A percentile compares a stretch with the other conserved stretches of the same genome.
Evolutionary conservation across 2,797 vertebrate species (phyloP).

Genomic region (Myripristis murdjan): DNA sequence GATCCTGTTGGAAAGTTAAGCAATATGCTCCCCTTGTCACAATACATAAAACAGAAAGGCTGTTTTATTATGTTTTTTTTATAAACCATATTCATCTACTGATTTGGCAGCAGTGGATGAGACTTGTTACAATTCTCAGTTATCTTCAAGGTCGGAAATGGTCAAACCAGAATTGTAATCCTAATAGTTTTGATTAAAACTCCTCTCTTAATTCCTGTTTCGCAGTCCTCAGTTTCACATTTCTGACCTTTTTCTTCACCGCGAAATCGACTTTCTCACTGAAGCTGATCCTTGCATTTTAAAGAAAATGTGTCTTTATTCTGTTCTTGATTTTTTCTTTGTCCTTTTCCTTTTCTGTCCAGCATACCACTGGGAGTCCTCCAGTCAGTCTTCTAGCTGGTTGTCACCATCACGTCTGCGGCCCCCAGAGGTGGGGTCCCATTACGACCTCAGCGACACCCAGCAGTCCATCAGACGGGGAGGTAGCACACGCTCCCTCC

Average conservation of each 20-base stretch:
- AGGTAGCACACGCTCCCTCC: constrained; percentile 79
- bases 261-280: constrained; percentile 5
- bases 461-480: constrained; percentile 73
- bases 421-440: constrained; percentile 60
- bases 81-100: constrained; percentile 30
- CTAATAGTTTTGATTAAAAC: constrained; percentile 35
- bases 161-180: constrained; percentile 2
- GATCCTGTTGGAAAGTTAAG: constrained; percentile 44
- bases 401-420: constrained; percentile 76
- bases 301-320: neutral
- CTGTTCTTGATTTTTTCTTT: neutral
- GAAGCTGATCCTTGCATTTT: constrained; percentile 3
- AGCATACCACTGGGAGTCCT: constrained; percentile 76
- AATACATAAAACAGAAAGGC: constrained; percentile 17
- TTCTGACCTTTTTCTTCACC: neutral
- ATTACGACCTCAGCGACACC: constrained; percentile 63
- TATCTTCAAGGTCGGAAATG: neutral
- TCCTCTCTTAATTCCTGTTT: constrained; percentile 29
- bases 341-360: constrained; percentile 15
- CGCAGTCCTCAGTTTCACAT: neutral
- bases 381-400: constrained; percentile 71
- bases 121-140: constrained; percentile 31
- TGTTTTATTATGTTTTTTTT: constrained; percentile 11
- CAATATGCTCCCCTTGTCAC: constrained; percentile 49
- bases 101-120: constrained; percentile 44